These are phyloP conservation scores for Icerya purchasi DNA, from an alignment of 2,888 invertebrate species.

Conservation along the genomic window DNA sequence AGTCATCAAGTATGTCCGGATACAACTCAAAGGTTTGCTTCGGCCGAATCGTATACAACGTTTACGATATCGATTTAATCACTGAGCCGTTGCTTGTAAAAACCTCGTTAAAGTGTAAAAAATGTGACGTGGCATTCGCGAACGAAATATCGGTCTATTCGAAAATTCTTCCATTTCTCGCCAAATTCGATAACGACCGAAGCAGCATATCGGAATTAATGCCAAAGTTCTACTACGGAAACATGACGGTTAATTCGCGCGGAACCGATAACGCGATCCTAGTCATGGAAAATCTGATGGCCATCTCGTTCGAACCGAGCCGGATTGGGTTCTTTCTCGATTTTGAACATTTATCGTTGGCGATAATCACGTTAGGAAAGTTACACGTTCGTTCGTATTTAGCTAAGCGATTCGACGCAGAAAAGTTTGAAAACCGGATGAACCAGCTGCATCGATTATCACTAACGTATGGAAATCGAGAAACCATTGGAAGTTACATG, in stretches of 20 bases:
- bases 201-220: too few relatives aligned
- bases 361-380: slow-evolving; percentile 1
- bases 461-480: background rate
- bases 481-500: too few relatives aligned
- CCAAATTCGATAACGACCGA: too few relatives aligned
- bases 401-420: background rate
- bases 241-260: background rate
- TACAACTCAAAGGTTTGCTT: too few relatives aligned
- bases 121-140: too few relatives aligned
- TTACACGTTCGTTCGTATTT: slow-evolving; percentile 3
- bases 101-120: too few relatives aligned
- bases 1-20: too few relatives aligned
- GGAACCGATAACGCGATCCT: background rate
- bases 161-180: too few relatives aligned
- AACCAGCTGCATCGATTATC: background rate
- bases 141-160: too few relatives aligned
- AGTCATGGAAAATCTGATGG: slow-evolving; percentile 1
- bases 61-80: too few relatives aligned
- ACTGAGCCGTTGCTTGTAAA: too few relatives aligned
- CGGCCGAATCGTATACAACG: too few relatives aligned
- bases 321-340: background rate
- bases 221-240: slow-evolving; percentile 2
- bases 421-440: background rate
- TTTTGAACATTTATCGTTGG: background rate
- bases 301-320: background rate